Evolutionary conservation across 2,888 invertebrate genomes (phyloP).

Genomic region (Cistogaster globosa): DNA sequence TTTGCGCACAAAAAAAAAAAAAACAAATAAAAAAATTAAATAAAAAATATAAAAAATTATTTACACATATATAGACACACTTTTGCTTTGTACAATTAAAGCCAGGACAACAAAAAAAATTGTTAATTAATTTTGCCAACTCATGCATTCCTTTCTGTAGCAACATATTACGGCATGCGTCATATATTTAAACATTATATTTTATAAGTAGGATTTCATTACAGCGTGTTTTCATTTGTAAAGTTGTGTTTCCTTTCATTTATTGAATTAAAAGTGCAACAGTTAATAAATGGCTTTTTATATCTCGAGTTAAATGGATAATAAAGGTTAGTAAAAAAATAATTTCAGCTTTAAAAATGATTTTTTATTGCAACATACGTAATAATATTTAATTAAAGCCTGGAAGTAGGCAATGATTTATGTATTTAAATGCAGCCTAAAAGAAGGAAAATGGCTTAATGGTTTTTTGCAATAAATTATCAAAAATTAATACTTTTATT

Average conservation of each 20-base stretch:
- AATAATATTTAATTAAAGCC: not conserved
- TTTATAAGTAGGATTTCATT: slow-evolving; percentile 12
- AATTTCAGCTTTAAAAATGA: not conserved
- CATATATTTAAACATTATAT: slow-evolving; percentile 2
- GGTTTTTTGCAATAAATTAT: too few species aligned
- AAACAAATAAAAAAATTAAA: not conserved
- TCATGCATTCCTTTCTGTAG: slow-evolving; percentile 12
- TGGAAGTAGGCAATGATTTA: not conserved
- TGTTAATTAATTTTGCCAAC: slow-evolving; percentile 42
- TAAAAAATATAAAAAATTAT: not conserved
- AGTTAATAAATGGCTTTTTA: slow-evolving; percentile 24
- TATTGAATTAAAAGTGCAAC: slow-evolving; percentile 23
- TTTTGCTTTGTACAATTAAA: not conserved
- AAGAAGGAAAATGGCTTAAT: not conserved
- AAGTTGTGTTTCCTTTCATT: slow-evolving; percentile 1
- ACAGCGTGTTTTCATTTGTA: not conserved
- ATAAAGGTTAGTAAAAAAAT: not conserved
- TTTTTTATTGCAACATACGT: not conserved
- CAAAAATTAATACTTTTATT: too few species aligned
- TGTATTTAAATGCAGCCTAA: not conserved
- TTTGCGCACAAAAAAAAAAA: not conserved
- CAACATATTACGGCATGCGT: slow-evolving; percentile 26
- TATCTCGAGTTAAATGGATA: not conserved
- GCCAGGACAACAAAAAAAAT: not conserved
- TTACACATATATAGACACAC: not conserved